Conservation (phyloP, 2,113 vertebrate genomes). For the Cyrtonyx montezumae region DNA sequence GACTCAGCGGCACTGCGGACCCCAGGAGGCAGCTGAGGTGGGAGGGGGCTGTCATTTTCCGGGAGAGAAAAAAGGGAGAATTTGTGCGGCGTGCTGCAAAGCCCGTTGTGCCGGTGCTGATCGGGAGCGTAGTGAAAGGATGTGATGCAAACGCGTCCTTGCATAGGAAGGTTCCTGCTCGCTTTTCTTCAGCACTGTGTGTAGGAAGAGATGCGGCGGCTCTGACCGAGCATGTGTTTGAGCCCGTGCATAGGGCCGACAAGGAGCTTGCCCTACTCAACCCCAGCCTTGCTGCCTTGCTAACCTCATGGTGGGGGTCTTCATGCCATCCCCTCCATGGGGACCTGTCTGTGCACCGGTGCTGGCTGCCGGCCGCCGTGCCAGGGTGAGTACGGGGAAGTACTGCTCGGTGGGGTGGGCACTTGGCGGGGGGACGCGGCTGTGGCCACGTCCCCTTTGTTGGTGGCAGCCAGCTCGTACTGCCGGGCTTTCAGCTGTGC, state of each 20-base stretch:
- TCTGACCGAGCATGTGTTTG: neutral
- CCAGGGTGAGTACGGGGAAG: neutral
- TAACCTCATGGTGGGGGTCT: neutral
- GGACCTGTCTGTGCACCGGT: neutral
- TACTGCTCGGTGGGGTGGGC: neutral
- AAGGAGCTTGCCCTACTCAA: neutral
- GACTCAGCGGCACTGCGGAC: neutral
- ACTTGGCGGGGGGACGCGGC: no score
- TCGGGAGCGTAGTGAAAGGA: neutral
- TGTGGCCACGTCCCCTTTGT: neutral
- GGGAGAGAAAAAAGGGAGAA: neutral
- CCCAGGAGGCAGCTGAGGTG: neutral
- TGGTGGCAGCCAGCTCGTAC: neutral
- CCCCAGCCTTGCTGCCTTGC: neutral
- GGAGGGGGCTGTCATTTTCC: neutral
- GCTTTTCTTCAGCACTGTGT: neutral
- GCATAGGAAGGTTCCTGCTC: neutral
- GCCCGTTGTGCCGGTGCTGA: neutral
- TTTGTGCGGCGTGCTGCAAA: fast-evolving
- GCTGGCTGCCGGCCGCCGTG: neutral
- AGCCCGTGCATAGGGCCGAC: neutral
- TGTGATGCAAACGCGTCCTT: neutral
- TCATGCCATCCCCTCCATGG: neutral
- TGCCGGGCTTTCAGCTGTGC: neutral
- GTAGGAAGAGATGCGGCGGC: neutral